Conservation (phyloP, 2,113 vertebrate species). For the Propithecus coquereli region DNA sequence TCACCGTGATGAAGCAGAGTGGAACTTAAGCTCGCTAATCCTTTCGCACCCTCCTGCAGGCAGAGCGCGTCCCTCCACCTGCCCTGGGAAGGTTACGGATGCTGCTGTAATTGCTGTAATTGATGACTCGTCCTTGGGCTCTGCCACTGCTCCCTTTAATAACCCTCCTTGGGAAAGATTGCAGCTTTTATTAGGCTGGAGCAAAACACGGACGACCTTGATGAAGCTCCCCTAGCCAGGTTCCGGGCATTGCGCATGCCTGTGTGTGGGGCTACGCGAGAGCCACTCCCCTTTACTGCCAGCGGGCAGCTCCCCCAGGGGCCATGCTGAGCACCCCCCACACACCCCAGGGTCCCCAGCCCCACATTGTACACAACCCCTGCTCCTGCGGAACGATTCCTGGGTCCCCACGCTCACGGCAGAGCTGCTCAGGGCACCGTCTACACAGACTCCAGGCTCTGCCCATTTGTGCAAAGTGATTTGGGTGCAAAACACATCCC, state of each 20-base stretch:
- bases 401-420: rapidly evolving
- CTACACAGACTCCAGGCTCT: rapidly evolving
- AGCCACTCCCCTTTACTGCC: rapidly evolving
- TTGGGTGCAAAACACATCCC: no score
- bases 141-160: background rate
- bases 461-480: rapidly evolving
- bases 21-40: rapidly evolving
- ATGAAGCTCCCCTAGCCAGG: rapidly evolving
- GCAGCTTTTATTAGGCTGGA: background rate
- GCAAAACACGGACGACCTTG: background rate
- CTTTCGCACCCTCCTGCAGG: rapidly evolving
- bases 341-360: no score
- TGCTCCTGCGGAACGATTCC: no score
- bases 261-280: background rate
- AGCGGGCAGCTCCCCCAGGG: rapidly evolving
- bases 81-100: rapidly evolving
- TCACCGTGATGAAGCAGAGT: rapidly evolving
- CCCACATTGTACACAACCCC: rapidly evolving
- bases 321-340: background rate
- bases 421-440: rapidly evolving
- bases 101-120: background rate
- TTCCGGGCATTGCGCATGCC: rapidly evolving
- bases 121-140: background rate
- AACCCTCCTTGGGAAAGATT: background rate
- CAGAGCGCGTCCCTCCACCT: rapidly evolving